Percentiles rank a stretch among this genome's conserved stretches.
phyloP scores from a whole-genome alignment of 2,113 vertebrate species.

The Cyanoramphus novaezelandiae region DNA sequence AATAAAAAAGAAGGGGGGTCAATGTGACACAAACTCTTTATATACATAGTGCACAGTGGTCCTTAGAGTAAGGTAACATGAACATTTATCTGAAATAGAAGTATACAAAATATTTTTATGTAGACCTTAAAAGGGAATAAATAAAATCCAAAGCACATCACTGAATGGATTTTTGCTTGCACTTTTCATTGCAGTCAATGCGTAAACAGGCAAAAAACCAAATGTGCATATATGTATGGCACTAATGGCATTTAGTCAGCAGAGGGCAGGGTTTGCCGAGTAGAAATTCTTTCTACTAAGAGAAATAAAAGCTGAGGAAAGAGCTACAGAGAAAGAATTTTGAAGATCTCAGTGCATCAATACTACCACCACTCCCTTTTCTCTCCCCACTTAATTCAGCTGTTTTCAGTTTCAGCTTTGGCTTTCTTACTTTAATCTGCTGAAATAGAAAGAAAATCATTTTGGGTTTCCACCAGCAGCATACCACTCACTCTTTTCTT shows the following conservation, averaged over 20 bases:
- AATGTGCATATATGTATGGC: not conserved
- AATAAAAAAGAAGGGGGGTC: not conserved
- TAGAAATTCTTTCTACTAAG: not conserved
- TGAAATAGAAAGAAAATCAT: not conserved
- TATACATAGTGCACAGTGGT: not conserved
- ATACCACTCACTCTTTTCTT: not conserved
- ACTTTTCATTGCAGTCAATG: not conserved
- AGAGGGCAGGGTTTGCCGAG: constrained; percentile 78
- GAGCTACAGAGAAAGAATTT: not conserved
- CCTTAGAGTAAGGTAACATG: not conserved
- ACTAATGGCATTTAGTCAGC: constrained; percentile 48
- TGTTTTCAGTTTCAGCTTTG: not conserved
- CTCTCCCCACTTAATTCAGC: not conserved
- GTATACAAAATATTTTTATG: not conserved
- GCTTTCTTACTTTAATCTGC: not conserved
- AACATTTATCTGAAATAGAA: not conserved
- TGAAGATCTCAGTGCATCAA: not conserved
- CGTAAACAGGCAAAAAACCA: not conserved
- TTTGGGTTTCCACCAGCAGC: not conserved
- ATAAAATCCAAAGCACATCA: not conserved
- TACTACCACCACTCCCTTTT: no score
- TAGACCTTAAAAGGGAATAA: not conserved
- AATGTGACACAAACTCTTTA: not conserved
- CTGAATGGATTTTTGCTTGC: not conserved
- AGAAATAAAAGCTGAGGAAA: not conserved